Conservation (phyloP, 2,797 vertebrate genomes). For the Huso huso region DNA sequence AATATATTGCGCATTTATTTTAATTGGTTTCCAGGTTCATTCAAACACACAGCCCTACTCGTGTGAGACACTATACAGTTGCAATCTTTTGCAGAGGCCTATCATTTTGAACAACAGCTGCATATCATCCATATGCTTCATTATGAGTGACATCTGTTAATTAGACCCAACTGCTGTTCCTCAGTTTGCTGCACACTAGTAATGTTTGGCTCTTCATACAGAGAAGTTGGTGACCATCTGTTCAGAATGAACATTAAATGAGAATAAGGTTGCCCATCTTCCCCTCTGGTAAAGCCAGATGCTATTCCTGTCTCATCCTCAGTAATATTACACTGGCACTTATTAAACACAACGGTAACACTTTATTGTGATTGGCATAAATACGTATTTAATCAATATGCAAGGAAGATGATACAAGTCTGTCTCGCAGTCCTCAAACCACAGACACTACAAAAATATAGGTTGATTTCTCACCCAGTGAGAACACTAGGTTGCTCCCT, state of each 20-base stretch:
- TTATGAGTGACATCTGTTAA: slow-evolving; percentile 3
- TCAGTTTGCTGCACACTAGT: not conserved
- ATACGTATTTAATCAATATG: no score
- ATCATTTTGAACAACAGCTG: not conserved
- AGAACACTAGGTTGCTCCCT: no score
- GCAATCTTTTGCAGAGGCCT: no score
- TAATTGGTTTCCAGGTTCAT: no score
- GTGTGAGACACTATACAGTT: no score
- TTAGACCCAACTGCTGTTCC: not conserved
- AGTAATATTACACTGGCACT: not conserved
- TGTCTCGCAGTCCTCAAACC: no score
- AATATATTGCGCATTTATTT: no score
- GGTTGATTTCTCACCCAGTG: no score
- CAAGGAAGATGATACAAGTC: no score
- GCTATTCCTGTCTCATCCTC: not conserved
- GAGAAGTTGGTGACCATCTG: not conserved
- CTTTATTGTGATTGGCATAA: no score
- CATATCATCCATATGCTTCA: not conserved
- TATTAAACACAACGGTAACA: not conserved
- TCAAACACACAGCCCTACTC: no score
- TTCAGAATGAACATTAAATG: not conserved
- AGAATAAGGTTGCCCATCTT: not conserved
- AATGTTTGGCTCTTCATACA: not conserved
- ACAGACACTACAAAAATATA: no score
- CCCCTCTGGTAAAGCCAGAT: not conserved